Percentiles rank a stretch among this genome's conserved stretches.
Conservation (phyloP, 1,140 invertebrate species). For the Drosophila parabipectinata region DNA sequence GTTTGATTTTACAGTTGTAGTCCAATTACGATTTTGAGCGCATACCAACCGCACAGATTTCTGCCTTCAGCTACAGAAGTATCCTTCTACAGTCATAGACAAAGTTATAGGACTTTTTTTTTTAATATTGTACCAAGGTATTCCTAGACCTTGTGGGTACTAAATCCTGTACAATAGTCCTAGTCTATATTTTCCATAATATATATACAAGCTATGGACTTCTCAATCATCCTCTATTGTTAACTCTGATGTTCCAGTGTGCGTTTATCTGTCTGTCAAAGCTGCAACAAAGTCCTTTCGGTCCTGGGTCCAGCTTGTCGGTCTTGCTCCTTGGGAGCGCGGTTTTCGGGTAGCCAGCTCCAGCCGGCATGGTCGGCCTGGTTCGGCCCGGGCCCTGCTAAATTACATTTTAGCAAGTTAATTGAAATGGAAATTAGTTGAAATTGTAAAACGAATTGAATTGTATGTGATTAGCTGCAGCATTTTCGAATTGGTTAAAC, state of each 20-base stretch:
- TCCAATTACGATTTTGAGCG: constrained; percentile 81
- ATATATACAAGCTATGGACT: background rate
- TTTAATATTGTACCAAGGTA: too few relatives aligned
- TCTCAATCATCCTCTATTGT: background rate
- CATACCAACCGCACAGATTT: constrained; percentile 80
- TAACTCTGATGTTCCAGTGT: background rate
- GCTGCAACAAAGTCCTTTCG: constrained; percentile 34
- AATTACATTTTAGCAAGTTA: constrained; percentile 84
- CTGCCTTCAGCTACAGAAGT: constrained; percentile 53
- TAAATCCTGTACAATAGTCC: too few relatives aligned
- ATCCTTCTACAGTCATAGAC: background rate
- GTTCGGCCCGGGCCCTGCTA: constrained; percentile 44
- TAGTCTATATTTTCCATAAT: too few relatives aligned
- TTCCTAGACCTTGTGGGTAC: too few relatives aligned
- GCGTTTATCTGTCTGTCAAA: constrained; percentile 27
- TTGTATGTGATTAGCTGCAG: constrained; percentile 83
- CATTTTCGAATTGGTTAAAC: constrained; percentile 80
- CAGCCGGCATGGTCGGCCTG: constrained; percentile 7
- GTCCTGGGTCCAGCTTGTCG: constrained; percentile 9
- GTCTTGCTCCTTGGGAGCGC: constrained; percentile 42
- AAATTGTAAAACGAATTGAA: constrained; percentile 84
- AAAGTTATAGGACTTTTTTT: background rate
- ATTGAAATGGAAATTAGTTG: constrained; percentile 84
- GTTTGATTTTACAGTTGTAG: constrained; percentile 82
- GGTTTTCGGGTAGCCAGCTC: constrained; percentile 50